Conservation (phyloP, 2,797 vertebrate genomes). For the Potorous gilbertii region DNA sequence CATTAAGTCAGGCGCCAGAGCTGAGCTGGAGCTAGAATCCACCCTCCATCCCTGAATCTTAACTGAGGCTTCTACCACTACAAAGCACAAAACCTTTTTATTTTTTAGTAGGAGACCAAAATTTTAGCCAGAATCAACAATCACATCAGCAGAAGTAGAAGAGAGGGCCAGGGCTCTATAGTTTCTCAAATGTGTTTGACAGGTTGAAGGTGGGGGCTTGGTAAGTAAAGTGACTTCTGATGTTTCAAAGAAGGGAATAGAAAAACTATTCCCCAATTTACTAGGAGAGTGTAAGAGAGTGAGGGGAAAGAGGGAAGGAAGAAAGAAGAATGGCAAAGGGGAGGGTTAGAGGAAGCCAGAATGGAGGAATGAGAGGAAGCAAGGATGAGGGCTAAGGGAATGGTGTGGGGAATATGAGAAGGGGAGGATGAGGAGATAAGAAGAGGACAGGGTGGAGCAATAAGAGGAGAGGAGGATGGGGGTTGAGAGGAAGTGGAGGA, state of each 20-base stretch:
- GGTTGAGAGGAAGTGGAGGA: background rate
- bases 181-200: background rate
- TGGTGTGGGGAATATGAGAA: background rate
- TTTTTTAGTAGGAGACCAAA: background rate
- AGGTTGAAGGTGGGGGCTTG: background rate
- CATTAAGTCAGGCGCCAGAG: background rate
- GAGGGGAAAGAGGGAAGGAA: background rate
- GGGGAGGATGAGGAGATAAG: background rate
- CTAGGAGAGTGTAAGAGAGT: background rate
- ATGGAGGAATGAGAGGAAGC: background rate
- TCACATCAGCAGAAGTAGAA: background rate
- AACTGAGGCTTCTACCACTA: background rate
- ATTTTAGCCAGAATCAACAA: background rate
- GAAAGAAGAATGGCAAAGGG: background rate
- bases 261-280: background rate
- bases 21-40: background rate
- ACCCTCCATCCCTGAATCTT: background rate
- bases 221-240: background rate
- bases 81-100: background rate
- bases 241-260: background rate
- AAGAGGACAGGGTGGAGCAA: background rate
- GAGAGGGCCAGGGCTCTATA: background rate
- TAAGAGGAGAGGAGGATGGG: background rate
- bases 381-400: background rate
- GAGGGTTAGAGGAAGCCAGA: background rate